These are phyloP conservation scores for Poecilia latipinna DNA, from an alignment of 2,113 vertebrate species.

Conservation along the genomic window DNA sequence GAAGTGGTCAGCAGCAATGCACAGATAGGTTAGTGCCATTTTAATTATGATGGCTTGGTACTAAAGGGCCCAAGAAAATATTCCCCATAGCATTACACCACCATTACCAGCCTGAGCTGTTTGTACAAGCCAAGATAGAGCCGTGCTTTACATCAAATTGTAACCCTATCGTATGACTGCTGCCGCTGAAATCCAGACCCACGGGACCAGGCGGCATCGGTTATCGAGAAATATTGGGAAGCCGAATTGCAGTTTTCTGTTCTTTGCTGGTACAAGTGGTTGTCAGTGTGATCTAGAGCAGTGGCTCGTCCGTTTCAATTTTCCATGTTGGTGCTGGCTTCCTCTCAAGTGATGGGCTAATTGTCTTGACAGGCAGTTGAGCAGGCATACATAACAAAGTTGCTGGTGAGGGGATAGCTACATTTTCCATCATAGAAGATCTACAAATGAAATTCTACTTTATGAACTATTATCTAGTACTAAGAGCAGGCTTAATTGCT, in stretches of 20 bases:
- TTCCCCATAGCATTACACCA: neutral
- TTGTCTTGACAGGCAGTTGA: neutral
- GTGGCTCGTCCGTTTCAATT: neutral
- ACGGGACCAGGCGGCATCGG: neutral
- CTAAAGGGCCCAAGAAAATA: neutral
- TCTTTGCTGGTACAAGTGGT: neutral
- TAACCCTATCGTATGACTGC: neutral
- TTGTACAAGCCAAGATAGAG: neutral
- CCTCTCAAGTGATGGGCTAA: neutral
- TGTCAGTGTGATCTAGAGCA: neutral
- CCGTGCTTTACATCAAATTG: neutral
- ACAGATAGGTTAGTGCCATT: neutral
- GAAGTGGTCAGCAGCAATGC: neutral
- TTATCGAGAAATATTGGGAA: neutral
- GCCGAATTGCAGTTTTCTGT: neutral
- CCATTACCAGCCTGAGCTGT: neutral
- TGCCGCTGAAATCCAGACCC: no score
- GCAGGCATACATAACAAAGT: neutral
- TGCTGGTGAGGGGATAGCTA: neutral
- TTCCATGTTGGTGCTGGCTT: neutral
- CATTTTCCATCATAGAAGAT: conserved; percentile 18
- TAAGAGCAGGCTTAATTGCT: conserved; percentile 30
- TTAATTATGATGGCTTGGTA: neutral
- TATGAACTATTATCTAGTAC: conserved; percentile 19
- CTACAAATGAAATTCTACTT: conserved; percentile 5